A percentile compares a stretch with the other conserved stretches of the same genome.
Conservation (phyloP, 35 echinoderm and acorn worm species). For the Acanthaster planci region DNA sequence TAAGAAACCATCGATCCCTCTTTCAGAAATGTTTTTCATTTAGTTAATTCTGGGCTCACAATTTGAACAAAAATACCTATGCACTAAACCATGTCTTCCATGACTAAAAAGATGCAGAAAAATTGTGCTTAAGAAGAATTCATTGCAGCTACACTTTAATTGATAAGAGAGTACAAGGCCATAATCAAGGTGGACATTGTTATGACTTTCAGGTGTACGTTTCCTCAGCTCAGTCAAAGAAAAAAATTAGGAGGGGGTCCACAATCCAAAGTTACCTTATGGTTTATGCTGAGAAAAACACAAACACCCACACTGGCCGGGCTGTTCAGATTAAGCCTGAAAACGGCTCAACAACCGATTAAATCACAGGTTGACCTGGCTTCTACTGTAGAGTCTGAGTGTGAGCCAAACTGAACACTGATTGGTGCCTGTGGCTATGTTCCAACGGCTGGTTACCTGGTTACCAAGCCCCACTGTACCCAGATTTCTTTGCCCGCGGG, state of each 20-base stretch:
- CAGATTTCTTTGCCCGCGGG: neutral
- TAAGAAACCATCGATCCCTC: no score
- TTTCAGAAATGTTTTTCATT: neutral
- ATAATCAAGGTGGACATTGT: no score
- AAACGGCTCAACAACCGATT: neutral
- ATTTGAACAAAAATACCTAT: no score
- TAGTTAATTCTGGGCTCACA: no score
- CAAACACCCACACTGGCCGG: neutral
- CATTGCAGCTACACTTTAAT: no score
- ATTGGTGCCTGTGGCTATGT: neutral
- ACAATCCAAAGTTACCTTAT: neutral
- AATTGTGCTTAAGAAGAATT: no score
- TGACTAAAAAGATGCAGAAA: neutral
- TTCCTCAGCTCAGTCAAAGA: no score
- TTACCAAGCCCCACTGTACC: constrained; percentile 5
- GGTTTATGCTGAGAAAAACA: constrained; percentile 13
- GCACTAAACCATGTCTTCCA: no score
- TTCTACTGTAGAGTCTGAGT: neutral
- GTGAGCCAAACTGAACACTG: neutral
- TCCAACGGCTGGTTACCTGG: constrained; percentile 13
- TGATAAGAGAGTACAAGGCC: no score
- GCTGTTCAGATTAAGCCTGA: neutral
- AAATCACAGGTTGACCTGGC: constrained; percentile 15
- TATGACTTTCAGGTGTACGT: no score
- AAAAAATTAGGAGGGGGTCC: no score